A percentile compares a stretch with the other conserved stretches of the same genome.
Evolutionary conservation across 2,113 vertebrate genomes (phyloP).

Genomic region (Trachemys scripta): DNA sequence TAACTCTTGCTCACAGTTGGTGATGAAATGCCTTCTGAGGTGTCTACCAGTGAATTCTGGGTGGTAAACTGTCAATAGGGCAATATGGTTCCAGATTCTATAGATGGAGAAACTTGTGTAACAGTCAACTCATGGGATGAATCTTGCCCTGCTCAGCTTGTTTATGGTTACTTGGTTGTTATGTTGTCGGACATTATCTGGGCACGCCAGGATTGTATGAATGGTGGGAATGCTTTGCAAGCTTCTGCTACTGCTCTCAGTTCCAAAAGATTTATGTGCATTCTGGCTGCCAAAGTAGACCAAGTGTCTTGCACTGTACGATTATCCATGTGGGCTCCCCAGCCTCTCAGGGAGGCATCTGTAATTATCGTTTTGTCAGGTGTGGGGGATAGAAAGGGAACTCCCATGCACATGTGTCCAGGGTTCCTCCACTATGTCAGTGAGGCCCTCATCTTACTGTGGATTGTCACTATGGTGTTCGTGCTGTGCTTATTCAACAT

Average conservation of each 20-base stretch:
- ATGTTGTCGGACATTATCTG: background rate
- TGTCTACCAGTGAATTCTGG: background rate
- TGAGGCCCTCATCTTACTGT: no score
- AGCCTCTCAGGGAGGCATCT: background rate
- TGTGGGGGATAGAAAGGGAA: no score
- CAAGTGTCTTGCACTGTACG: background rate
- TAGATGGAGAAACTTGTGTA: no score
- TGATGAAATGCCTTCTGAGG: background rate
- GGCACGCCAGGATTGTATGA: background rate
- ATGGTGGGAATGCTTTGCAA: background rate
- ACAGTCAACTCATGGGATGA: no score
- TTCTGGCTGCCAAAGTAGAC: background rate
- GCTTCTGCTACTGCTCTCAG: background rate
- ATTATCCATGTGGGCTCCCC: background rate
- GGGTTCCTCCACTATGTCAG: no score
- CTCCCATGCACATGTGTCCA: no score
- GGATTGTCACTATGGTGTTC: no score
- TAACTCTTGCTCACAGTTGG: background rate
- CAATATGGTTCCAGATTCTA: background rate
- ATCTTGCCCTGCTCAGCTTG: no score
- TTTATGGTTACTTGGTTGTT: background rate
- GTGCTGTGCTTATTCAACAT: no score
- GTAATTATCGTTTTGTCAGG: no score
- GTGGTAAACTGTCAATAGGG: background rate
- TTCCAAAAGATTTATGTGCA: background rate